Percentiles rank a stretch among this genome's conserved stretches.
phyloP scores from a whole-genome alignment of 2,113 vertebrate species.

The Sinocyclocheilus anophthalmus region DNA sequence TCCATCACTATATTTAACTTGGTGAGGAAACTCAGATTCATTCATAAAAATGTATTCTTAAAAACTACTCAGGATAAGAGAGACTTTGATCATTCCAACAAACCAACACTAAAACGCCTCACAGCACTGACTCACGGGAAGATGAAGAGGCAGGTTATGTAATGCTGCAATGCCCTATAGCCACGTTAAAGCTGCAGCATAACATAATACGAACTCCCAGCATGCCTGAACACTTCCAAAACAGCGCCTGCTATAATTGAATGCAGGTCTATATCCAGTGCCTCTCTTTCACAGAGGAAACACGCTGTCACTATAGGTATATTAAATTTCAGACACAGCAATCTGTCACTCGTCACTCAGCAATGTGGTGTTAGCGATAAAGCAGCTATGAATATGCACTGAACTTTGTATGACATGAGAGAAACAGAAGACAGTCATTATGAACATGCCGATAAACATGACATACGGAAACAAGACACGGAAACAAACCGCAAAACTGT shows the following conservation, averaged over 20 bases:
- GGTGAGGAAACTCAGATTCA: not conserved
- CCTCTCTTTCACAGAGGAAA: constrained; percentile 42
- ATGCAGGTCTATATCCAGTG: constrained; percentile 44
- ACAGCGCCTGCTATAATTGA: constrained; percentile 46
- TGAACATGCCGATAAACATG: not conserved
- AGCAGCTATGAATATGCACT: constrained; percentile 21
- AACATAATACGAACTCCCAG: constrained; percentile 7
- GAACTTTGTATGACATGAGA: constrained; percentile 25
- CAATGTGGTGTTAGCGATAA: not conserved
- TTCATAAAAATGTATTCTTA: not conserved
- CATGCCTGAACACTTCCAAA: constrained; percentile 32
- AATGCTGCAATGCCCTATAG: constrained; percentile 16
- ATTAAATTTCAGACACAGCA: constrained; percentile 32
- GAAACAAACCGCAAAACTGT: not conserved
- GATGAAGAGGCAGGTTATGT: constrained; percentile 28
- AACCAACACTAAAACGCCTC: not conserved
- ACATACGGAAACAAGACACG: not conserved
- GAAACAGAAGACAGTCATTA: not conserved
- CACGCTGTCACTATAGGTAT: constrained; percentile 1
- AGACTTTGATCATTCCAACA: constrained; percentile 6
- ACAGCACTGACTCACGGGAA: constrained; percentile 7
- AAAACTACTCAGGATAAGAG: not conserved
- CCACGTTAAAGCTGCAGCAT: not conserved
- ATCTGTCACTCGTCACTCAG: not conserved
- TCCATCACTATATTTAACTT: not conserved